Base-by-base conservation (phyloP, 2,797 vertebrate genomes). In the Cirrhinus molitorella region DNA sequence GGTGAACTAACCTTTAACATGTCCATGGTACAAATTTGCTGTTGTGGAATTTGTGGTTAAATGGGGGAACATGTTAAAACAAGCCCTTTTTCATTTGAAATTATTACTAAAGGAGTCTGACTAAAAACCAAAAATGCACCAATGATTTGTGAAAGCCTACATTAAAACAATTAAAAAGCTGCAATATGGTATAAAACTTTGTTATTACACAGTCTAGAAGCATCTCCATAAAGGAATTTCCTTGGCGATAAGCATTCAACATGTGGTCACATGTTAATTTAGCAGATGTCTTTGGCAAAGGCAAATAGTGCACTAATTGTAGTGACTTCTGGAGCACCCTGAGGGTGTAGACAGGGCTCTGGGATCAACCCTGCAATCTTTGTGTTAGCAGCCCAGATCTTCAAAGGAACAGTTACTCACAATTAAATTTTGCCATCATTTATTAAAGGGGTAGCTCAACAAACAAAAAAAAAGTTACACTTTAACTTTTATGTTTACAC, bases 261-360 rank as follows among this genome's bases (percentile, higher is more conserved):
- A 40, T 59, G 73, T 59, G 4, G n/a, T 16, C 10, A 59, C 73
- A 43, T 75, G 73, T 59, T 59, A 6, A 75, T 57, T 17, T 57
- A 75, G 13, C 73, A 25, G 34, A 75, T 25, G 73, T 57, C n/a
- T 59, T 37, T 43, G 73, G 21, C n/a, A 57, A 40, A 57, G 31
- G 25, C 17, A 73, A 34, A 55, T 8, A 75, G 34, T 40, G 12
- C 31, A 59, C 34, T 59, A 25, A 40, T 57, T 59, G 53, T 53
- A 59, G 31, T 59, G 53, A 10, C 1, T 23, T 75, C 53, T 55
- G 34, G 31, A 57, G 4, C 6, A n/a, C 31, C 51, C 34, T 43
- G 34, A 59, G 34, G 73, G 28, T 55, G 49, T 17, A 34, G 2
- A 6, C n/a, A 43, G 14, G 21, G 7, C 13, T 75, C 34, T 23